Conservation (phyloP, 2,888 invertebrate species). For the Tenthredo scrophulariae region DNA sequence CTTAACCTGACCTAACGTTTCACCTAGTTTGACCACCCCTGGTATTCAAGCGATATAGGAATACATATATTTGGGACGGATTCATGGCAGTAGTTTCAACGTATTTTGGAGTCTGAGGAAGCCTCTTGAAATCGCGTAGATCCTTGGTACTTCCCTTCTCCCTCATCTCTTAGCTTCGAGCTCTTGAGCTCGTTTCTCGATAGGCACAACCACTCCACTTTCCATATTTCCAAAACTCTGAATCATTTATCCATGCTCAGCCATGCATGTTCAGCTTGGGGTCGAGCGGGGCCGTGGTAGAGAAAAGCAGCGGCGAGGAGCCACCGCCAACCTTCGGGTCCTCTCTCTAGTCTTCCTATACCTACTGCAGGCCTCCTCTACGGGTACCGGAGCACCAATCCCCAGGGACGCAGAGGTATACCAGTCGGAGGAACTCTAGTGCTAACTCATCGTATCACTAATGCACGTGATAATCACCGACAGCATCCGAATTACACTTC, state of each 20-base stretch:
- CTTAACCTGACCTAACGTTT: background rate
- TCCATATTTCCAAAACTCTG: slow-evolving; percentile 74
- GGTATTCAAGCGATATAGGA: background rate
- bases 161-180: slow-evolving; percentile 21
- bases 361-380: slow-evolving; percentile 35
- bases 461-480: slow-evolving; percentile 51
- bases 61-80: slow-evolving; percentile 24
- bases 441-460: slow-evolving; percentile 44
- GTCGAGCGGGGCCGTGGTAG: slow-evolving; percentile 51
- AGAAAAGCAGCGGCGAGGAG: slow-evolving; percentile 39
- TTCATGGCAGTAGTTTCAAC: background rate
- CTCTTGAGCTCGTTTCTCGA: slow-evolving; percentile 42
- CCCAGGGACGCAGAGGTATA: slow-evolving; percentile 61
- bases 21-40: slow-evolving; percentile 48
- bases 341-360: slow-evolving; percentile 45
- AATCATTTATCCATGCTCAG: slow-evolving; percentile 73
- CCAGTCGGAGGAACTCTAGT: slow-evolving; percentile 38
- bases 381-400: slow-evolving; percentile 54
- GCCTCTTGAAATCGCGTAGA: slow-evolving; percentile 44
- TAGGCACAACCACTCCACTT: slow-evolving; percentile 66
- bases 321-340: slow-evolving; percentile 52
- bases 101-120: slow-evolving; percentile 28
- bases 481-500: slow-evolving; percentile 50
- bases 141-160: slow-evolving; percentile 35
- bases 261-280: slow-evolving; percentile 67